Conservation (phyloP, 2,797 vertebrate genomes). For the Pogoniulus pusillus region DNA sequence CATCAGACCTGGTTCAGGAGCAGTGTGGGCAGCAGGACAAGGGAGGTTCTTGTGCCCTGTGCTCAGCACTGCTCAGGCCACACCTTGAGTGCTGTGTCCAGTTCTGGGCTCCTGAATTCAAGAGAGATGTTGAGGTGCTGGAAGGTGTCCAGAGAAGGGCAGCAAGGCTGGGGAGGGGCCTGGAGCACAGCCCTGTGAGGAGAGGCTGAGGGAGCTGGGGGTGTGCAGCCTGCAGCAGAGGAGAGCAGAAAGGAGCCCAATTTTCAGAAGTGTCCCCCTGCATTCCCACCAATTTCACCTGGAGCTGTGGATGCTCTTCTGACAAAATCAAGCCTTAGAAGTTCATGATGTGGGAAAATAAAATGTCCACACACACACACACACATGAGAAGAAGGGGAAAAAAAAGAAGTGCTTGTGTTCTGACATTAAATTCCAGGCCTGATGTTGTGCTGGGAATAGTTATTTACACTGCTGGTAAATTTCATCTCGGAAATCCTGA, state of each 20-base stretch:
- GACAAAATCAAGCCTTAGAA: slow-evolving; percentile 45
- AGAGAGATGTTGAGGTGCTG: too few relatives aligned
- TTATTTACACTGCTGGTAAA: slow-evolving; percentile 81
- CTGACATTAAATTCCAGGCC: slow-evolving; percentile 81
- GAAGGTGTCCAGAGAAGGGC: too few relatives aligned
- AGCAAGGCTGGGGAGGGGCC: too few relatives aligned
- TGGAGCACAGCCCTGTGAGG: too few relatives aligned
- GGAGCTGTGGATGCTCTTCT: neutral
- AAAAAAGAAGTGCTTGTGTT: slow-evolving; percentile 59
- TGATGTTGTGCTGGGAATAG: slow-evolving; percentile 82
- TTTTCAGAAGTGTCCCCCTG: neutral
- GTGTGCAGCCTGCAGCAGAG: too few relatives aligned
- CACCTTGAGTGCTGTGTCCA: too few relatives aligned
- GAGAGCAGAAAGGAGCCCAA: neutral
- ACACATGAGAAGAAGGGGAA: neutral
- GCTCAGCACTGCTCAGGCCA: too few relatives aligned
- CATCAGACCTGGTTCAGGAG: too few relatives aligned
- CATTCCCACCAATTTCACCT: neutral
- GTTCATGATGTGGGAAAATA: slow-evolving; percentile 62
- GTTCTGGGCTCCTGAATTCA: too few relatives aligned
- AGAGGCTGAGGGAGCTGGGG: too few relatives aligned
- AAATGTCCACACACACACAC: slow-evolving; percentile 39
- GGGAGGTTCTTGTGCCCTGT: too few relatives aligned
- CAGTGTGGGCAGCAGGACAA: too few relatives aligned
- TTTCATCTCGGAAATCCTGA: slow-evolving; percentile 78